Percentiles rank a stretch among this genome's conserved stretches.
Conservation (phyloP, 2,888 invertebrate genomes). For the Acronicta aceris region DNA sequence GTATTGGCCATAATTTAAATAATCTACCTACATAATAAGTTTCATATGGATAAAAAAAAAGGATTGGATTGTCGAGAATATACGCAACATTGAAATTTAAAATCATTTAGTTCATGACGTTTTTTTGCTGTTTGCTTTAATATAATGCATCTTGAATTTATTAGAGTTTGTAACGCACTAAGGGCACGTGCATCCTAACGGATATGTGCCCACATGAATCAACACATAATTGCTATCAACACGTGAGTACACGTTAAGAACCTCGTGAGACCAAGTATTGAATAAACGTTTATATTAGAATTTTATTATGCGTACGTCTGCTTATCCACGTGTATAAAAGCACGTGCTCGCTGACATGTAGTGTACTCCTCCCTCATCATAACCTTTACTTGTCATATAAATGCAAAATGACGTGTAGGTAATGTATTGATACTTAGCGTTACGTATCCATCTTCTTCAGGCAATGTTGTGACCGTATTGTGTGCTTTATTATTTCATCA, state of each 20-base stretch:
- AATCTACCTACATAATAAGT: too few species aligned
- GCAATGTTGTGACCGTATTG: slow-evolving; percentile 1
- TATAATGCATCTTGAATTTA: slow-evolving; percentile 52
- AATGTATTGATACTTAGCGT: background rate
- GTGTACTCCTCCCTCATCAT: slow-evolving; percentile 22
- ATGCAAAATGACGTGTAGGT: slow-evolving; percentile 20
- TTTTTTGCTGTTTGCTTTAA: slow-evolving; percentile 49
- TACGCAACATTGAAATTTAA: slow-evolving; percentile 7
- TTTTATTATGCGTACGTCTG: slow-evolving; percentile 50
- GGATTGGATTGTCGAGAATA: too few species aligned
- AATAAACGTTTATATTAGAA: slow-evolving; percentile 46
- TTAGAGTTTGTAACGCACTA: slow-evolving; percentile 36
- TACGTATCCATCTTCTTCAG: slow-evolving; percentile 10
- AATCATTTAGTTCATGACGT: slow-evolving; percentile 15
- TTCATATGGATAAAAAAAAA: background rate
- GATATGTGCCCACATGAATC: slow-evolving; percentile 72
- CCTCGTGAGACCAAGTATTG: slow-evolving; percentile 62
- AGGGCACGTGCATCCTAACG: slow-evolving; percentile 70
- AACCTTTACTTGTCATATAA: slow-evolving; percentile 37
- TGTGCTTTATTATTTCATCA: slow-evolving; percentile 7
- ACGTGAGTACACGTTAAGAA: slow-evolving; percentile 76
- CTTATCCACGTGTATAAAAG: slow-evolving; percentile 41
- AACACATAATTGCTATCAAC: slow-evolving; percentile 74
- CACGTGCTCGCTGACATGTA: slow-evolving; percentile 49
- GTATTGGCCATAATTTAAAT: slow-evolving; percentile 58